These are phyloP conservation scores for Microcaecilia unicolor DNA, from an alignment of 2,797 vertebrate genomes.

Conservation along the genomic window DNA sequence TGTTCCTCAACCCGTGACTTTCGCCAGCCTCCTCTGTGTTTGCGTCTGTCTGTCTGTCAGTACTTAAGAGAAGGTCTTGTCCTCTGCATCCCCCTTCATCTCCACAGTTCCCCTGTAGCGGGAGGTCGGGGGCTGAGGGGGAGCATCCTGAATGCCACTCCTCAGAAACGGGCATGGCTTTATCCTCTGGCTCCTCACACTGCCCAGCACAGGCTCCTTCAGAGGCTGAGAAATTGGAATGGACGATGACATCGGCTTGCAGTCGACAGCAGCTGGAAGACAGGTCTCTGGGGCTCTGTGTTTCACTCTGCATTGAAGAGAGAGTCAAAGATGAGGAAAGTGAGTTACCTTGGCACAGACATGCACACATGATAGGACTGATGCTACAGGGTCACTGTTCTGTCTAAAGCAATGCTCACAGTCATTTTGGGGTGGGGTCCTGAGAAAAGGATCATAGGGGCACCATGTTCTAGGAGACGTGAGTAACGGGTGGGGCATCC, in stretches of 20 bases:
- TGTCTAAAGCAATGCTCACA: too few relatives aligned
- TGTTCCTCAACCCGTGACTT: conserved; percentile 57
- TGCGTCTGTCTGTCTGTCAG: conserved; percentile 12
- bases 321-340: background rate
- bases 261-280: conserved; percentile 68
- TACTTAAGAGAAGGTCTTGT: background rate
- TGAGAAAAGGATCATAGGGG: too few relatives aligned
- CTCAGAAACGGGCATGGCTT: too few relatives aligned
- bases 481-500: too few relatives aligned
- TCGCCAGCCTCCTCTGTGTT: conserved; percentile 20
- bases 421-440: too few relatives aligned
- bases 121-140: conserved; percentile 10
- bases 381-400: too few relatives aligned
- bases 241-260: conserved; percentile 91
- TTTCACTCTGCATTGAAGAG: conserved; percentile 49
- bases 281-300: conserved; percentile 49
- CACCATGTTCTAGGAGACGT: too few relatives aligned
- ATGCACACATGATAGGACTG: too few relatives aligned
- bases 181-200: conserved; percentile 28
- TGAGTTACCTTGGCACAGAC: too few relatives aligned
- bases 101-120: conserved; percentile 13
- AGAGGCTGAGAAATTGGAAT: conserved; percentile 79
- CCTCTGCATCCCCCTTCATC: background rate
- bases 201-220: conserved; percentile 27
- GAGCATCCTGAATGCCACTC: too few relatives aligned